Base-by-base conservation (phyloP, 1,140 invertebrate species). In the Orius laevigatus region DNA sequence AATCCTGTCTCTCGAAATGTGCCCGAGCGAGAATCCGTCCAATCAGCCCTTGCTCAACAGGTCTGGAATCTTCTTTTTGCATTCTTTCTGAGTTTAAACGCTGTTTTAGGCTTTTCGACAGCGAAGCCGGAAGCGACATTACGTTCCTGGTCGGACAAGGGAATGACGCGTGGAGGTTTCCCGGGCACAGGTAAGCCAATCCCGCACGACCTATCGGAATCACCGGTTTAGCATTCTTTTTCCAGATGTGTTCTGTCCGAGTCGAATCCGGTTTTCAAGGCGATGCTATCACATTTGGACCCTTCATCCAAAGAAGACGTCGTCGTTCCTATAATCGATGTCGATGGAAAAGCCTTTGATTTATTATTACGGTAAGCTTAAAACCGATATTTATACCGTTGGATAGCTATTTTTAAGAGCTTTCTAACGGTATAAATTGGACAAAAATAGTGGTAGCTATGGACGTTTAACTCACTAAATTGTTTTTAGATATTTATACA, bases 311-410 rank as follows among this genome's bases (percentile, higher is more conserved):
- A 57, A 3, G 41, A 50, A 32, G 14, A 32, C 14, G 62, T 57
- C 11, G 57, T 56, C 5, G 54, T 72, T 12, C 49, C 51, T 18
- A 60, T 80, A 12, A 64, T 70, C 46, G 72, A 80, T 56, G 66
- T 79, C 3, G 75, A 81, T 38, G 75, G 75, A 34, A 61, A 76
- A 48, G 78, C 76, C 6, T 80, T 81, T 56, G 74, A 81, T 57
- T 69, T 78, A 57, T 63, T 81, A 0, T 63, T 81, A 32, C 75
- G 72, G 65, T 75, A 59, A 65, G 52, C 43, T 34, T 31, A 43
- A 50, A 0, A 33, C n/a, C n/a, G n/a, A n/a, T n/a, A n/a, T n/a
- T n/a, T n/a, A n/a, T n/a, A n/a, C n/a, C n/a, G n/a, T n/a, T n/a
- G n/a, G n/a, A n/a, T n/a, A n/a, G n/a, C n/a, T n/a, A n/a, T n/a